These are phyloP conservation scores for Notiomystis cincta DNA, from an alignment of 2,113 vertebrate species.

Conservation along the genomic window DNA sequence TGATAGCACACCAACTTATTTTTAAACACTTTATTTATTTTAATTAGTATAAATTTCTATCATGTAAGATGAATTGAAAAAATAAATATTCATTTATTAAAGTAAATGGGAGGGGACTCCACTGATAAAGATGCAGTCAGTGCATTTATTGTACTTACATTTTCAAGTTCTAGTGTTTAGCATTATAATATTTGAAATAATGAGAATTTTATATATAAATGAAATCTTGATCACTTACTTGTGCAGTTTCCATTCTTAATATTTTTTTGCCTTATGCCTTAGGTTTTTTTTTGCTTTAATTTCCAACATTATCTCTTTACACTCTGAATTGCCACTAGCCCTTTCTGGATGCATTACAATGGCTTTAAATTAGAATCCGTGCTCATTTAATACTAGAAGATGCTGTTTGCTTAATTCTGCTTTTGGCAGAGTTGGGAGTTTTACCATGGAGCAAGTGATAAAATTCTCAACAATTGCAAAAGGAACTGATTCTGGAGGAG, in stretches of 20 bases:
- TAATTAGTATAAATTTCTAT: conserved; percentile 65
- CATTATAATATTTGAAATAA: conserved; percentile 55
- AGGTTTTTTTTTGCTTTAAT: conserved; percentile 44
- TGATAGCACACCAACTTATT: conserved; percentile 57
- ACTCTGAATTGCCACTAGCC: background rate
- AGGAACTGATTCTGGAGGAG: background rate
- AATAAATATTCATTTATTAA: conserved; percentile 58
- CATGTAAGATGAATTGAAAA: conserved; percentile 47
- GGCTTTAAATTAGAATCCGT: background rate
- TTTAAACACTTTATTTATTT: conserved; percentile 76
- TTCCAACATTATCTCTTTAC: background rate
- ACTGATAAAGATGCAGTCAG: conserved; percentile 41
- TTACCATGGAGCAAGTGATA: background rate
- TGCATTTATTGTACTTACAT: conserved; percentile 41
- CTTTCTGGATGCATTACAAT: background rate
- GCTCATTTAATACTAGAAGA: background rate
- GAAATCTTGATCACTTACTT: conserved; percentile 22
- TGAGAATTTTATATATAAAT: conserved; percentile 55
- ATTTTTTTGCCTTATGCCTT: background rate
- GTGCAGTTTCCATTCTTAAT: background rate
- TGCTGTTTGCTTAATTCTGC: background rate
- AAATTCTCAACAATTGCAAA: background rate
- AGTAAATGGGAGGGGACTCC: conserved; percentile 56
- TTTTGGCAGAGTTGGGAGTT: background rate
- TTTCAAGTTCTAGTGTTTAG: conserved; percentile 57